phyloP scores from a whole-genome alignment of 2,888 invertebrate genomes.

The Pterostichus madidus region DNA sequence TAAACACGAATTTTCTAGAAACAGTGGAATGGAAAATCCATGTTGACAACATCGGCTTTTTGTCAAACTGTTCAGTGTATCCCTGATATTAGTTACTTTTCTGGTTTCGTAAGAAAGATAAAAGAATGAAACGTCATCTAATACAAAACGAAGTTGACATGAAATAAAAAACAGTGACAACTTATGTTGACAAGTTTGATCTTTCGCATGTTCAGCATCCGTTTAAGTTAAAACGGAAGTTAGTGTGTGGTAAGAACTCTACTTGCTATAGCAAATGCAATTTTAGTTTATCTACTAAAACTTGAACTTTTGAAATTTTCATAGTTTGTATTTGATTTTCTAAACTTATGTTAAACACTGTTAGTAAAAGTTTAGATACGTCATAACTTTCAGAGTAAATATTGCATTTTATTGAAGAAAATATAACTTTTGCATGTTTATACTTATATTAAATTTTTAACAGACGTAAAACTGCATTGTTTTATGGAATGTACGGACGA shows the following conservation, averaged over 20 bases:
- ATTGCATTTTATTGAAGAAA: too few species aligned
- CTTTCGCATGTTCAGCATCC: not conserved
- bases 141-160: not conserved
- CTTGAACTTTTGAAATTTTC: not conserved
- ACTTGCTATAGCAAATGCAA: not conserved
- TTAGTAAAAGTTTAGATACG: too few species aligned
- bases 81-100: not conserved
- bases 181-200: not conserved
- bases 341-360: not conserved
- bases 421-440: too few species aligned
- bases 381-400: too few species aligned
- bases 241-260: not conserved
- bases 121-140: not conserved
- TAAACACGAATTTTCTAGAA: not conserved
- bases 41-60: conserved; percentile 22
- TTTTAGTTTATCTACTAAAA: not conserved
- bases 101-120: conserved; percentile 6
- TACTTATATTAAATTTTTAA: too few species aligned
- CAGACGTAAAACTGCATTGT: too few species aligned
- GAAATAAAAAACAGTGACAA: conserved; percentile 11
- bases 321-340: not conserved
- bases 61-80: conserved; percentile 4
- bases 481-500: too few species aligned
- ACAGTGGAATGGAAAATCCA: not conserved
- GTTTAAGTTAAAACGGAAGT: not conserved